Percentiles rank a stretch among this genome's conserved stretches.
Conservation (phyloP, 2,113 vertebrate species). For the Apeltes quadracus region DNA sequence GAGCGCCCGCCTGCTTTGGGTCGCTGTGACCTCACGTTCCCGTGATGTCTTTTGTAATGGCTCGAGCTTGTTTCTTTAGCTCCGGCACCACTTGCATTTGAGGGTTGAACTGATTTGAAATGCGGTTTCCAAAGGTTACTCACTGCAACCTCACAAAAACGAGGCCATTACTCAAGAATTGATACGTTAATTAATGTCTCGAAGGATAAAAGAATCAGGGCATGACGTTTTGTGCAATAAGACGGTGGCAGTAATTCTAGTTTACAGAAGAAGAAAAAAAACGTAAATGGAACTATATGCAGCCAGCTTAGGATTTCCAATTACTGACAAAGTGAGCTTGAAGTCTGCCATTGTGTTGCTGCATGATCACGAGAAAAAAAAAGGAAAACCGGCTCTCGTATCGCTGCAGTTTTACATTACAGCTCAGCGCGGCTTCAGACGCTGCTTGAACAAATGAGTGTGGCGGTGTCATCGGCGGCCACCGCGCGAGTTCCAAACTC, state of each 20-base stretch:
- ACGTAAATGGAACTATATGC: not conserved
- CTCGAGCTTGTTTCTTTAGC: not conserved
- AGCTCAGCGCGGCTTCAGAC: conserved; percentile 19
- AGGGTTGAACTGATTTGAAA: not conserved
- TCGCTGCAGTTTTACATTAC: conserved; percentile 11
- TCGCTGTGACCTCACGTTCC: not conserved
- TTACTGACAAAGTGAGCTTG: not conserved
- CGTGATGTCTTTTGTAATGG: not conserved
- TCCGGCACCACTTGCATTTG: not conserved
- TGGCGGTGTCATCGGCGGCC: conserved; percentile 16
- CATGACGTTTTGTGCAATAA: not conserved
- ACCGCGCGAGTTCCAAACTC: conserved; percentile 29
- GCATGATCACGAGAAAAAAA: conserved; percentile 13
- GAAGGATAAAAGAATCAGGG: not conserved
- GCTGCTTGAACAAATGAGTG: conserved; percentile 47
- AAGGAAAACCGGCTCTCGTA: not conserved
- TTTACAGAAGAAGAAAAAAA: not conserved
- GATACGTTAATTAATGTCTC: not conserved
- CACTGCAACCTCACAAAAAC: not conserved
- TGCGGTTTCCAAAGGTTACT: not conserved
- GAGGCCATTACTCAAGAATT: not conserved
- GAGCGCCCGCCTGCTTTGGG: not conserved
- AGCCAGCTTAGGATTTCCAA: conserved; percentile 1
- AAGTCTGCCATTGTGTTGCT: conserved; percentile 17
- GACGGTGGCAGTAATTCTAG: not conserved